Evolutionary conservation across 1,140 invertebrate species (phyloP).

Genomic region (Drosophila suzukii): DNA sequence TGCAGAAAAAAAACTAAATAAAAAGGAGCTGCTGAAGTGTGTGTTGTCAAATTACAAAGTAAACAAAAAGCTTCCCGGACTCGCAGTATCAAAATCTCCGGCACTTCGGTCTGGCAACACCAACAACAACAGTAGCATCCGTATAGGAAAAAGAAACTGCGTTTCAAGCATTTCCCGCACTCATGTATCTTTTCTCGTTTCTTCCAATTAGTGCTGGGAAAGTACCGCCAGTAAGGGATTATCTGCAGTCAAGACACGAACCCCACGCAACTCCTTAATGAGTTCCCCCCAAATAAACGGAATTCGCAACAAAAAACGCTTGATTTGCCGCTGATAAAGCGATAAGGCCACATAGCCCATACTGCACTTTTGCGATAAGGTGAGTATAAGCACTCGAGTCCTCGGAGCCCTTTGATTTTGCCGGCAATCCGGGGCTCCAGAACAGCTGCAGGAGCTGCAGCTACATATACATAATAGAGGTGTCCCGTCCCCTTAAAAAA

Average conservation of each 20-base stretch:
- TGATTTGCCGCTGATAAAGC: constrained; percentile 62
- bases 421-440: constrained; percentile 37
- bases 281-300: constrained; percentile 32
- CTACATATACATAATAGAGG: not conserved
- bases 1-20: constrained; percentile 51
- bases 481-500: constrained; percentile 1
- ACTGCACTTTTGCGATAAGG: constrained; percentile 78
- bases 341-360: constrained; percentile 36
- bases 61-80: constrained; percentile 55
- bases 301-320: constrained; percentile 33
- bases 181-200: constrained; percentile 29
- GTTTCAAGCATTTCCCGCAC: constrained; percentile 61
- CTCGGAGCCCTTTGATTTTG: constrained; percentile 1
- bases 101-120: constrained; percentile 70
- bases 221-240: constrained; percentile 1
- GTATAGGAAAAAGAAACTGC: constrained; percentile 74
- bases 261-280: constrained; percentile 39
- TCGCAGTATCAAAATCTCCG: constrained; percentile 49
- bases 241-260: constrained; percentile 17
- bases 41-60: constrained; percentile 62
- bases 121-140: constrained; percentile 65
- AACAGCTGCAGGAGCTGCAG: constrained; percentile 60
- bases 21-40: constrained; percentile 45
- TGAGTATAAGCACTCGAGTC: constrained; percentile 63
- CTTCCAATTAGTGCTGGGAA: constrained; percentile 13